A percentile compares a stretch with the other conserved stretches of the same genome.
Evolutionary conservation across 2,113 vertebrate genomes (phyloP).

Genomic region (Eretmochelys imbricata): DNA sequence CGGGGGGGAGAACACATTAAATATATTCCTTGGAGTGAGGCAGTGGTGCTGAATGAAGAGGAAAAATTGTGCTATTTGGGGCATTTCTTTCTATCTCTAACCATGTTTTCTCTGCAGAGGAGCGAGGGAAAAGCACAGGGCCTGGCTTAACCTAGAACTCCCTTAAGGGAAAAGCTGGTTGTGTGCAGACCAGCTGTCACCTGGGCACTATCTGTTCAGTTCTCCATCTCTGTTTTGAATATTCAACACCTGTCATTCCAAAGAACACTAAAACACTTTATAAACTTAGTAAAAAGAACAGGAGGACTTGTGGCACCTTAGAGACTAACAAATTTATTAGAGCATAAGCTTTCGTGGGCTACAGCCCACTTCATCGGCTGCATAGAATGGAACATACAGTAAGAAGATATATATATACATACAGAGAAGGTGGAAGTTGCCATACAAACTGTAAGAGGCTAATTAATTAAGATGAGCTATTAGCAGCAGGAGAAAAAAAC

Average conservation of each 20-base stretch:
- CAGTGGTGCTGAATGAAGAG: background rate
- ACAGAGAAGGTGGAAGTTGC: no score
- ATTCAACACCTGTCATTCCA: background rate
- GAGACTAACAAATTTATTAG: no score
- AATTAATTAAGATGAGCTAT: no score
- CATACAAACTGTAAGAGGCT: no score
- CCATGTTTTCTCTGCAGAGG: background rate
- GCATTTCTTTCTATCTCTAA: background rate
- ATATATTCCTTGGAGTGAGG: background rate
- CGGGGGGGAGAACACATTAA: background rate
- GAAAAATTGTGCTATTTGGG: background rate
- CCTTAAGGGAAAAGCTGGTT: rapidly evolving
- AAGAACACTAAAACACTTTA: background rate
- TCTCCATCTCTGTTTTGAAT: background rate
- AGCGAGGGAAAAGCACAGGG: background rate
- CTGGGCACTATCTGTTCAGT: slow-evolving; percentile 3
- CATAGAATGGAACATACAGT: no score
- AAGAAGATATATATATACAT: no score
- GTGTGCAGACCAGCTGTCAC: background rate
- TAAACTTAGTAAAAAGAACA: background rate
- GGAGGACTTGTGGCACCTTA: no score
- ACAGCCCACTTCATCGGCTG: no score
- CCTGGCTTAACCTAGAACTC: background rate
- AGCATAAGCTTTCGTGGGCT: no score
- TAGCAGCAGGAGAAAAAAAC: no score